Base-by-base conservation (phyloP, 2,888 invertebrate species). In the Synanthedon myopaeformis region DNA sequence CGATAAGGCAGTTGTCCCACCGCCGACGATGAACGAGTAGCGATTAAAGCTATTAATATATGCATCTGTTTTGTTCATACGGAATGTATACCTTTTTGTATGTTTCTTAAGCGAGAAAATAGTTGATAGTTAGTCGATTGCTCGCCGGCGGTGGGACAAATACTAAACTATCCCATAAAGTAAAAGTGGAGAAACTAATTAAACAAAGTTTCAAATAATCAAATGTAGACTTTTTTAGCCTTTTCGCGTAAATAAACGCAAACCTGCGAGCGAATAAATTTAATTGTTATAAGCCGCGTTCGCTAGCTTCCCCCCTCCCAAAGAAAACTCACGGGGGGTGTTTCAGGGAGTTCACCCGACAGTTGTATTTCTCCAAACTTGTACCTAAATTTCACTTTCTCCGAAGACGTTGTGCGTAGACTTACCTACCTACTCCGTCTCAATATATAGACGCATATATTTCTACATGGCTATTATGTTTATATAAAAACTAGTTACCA, bases 381-480 rank as follows among this genome's bases (percentile, higher is more conserved):
- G 86, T 77, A 82, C 85, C 35, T 82, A 85, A 87, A 86, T 87
- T 87, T 87, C 87, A 86, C 87, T 87, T 87, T 87, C 87, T 81
- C 79, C 74, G 76, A 86, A 85, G 87, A 86, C 81, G 82, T 62
- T 79, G 77, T 85, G 83, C 84, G 86, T 86, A 82, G 79, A 82
- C 77, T 79, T 76, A 82, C 74, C 78, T 81, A 74, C 77, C 83
- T 82, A 74, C 78, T 68, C 62, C 66, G 60, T 67, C 70, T 72
- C 74, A 72, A 65, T 70, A 65, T 59, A 56, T 70, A 65, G 23
- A 23, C 5, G 70, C 69, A 68, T 45, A 8, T 78, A 79, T 76
- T 79, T 76, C 8, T 14, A 45, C 45, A 5, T 45, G 6, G 11
- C 13, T 45, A 45, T 3, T 45, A 10, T 45, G 8, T 13, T n/a